Conservation (phyloP, 2,113 vertebrate genomes). For the Puntigrus tetrazona region DNA sequence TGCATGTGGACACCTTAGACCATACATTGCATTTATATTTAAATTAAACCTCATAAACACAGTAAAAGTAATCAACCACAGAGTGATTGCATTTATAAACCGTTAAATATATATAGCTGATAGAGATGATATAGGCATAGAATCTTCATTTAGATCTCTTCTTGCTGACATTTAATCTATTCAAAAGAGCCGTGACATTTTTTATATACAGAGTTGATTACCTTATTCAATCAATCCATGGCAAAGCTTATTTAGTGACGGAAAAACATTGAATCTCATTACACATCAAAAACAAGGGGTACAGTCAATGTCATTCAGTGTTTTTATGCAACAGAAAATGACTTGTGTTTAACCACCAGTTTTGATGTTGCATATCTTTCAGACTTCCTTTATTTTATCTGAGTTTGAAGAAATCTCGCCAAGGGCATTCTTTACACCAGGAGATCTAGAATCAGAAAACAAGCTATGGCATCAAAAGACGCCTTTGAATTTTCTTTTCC, state of each 20-base stretch:
- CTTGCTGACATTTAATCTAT: not conserved
- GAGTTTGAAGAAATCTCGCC: not conserved
- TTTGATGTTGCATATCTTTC: conserved; percentile 1
- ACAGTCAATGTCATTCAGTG: conserved; percentile 1
- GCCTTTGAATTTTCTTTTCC: conserved; percentile 5
- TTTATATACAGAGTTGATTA: not conserved
- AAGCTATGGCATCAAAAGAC: not conserved
- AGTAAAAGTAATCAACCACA: not conserved
- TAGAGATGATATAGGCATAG: not conserved
- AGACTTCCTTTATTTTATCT: conserved; percentile 11
- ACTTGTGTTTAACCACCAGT: conserved; percentile 8
- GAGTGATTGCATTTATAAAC: not conserved
- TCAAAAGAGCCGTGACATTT: not conserved
- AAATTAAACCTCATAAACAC: not conserved
- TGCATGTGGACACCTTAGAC: not conserved
- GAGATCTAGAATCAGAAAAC: conserved; percentile 22
- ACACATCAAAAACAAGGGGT: not conserved
- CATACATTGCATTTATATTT: not conserved
- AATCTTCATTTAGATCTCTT: not conserved
- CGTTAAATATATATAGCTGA: not conserved
- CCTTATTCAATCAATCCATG: not conserved
- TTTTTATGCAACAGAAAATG: not conserved
- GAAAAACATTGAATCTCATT: not conserved
- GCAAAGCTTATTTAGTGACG: not conserved
- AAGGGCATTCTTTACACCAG: conserved; percentile 19